phyloP scores from a whole-genome alignment of 1,140 invertebrate species.

The Drosophila sulfurigaster region DNA sequence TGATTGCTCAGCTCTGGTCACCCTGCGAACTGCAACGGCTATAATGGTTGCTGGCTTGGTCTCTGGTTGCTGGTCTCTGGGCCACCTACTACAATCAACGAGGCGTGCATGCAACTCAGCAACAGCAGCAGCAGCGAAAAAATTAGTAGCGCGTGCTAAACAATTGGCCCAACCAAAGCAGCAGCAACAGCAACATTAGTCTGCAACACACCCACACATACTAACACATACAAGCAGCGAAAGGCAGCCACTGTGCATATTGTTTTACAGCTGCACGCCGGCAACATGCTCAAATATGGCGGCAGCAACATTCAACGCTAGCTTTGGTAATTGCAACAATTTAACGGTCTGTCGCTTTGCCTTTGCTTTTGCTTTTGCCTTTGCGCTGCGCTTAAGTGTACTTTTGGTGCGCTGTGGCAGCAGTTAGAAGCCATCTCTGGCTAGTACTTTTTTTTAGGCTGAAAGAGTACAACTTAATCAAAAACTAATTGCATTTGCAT shows the following conservation, averaged over 20 bases:
- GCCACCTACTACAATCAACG: constrained; percentile 82
- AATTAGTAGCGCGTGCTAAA: constrained; percentile 83
- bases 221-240: constrained; percentile 34
- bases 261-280: constrained; percentile 73
- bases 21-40: constrained; percentile 45
- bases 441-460: constrained; percentile 52
- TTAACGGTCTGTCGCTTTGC: constrained; percentile 82
- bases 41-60: constrained; percentile 44
- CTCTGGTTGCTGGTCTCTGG: not conserved
- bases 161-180: constrained; percentile 63
- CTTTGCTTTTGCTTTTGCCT: constrained; percentile 22
- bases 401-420: constrained; percentile 50
- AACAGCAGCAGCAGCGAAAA: constrained; percentile 56
- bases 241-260: constrained; percentile 58
- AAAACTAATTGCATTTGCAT: constrained; percentile 83
- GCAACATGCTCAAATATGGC: constrained; percentile 69
- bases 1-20: constrained; percentile 66
- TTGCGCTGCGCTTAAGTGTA: constrained; percentile 71
- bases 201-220: constrained; percentile 51
- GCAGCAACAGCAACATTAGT: constrained; percentile 41
- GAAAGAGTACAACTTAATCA: constrained; percentile 75
- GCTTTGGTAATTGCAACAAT: constrained; percentile 81
- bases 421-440: constrained; percentile 10
- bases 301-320: constrained; percentile 60
- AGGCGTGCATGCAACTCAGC: constrained; percentile 78